A percentile compares a stretch with the other conserved stretches of the same genome.
These are phyloP conservation scores for Sceloporus tristichus DNA, from an alignment of 2,113 vertebrate genomes.

Conservation along the genomic window DNA sequence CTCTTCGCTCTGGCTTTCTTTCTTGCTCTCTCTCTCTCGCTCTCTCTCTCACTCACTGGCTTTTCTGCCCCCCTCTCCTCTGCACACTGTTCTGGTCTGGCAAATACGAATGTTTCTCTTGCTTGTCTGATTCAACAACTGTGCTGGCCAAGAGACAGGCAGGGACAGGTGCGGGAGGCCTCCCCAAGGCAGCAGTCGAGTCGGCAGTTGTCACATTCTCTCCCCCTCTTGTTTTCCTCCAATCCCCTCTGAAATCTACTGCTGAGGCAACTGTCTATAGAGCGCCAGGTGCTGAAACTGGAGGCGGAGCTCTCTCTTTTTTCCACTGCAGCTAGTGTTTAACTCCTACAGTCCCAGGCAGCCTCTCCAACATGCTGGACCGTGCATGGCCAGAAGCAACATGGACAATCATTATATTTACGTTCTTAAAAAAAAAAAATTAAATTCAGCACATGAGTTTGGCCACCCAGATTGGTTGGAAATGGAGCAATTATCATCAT, in stretches of 20 bases:
- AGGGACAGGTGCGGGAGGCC: constrained; percentile 92
- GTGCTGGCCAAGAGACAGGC: constrained; percentile 87
- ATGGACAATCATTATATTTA: not conserved
- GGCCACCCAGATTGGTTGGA: rapidly evolving
- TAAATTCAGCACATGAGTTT: rapidly evolving
- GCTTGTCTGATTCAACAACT: constrained; percentile 84
- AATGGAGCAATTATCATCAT: too few relatives aligned
- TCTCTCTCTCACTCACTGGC: not conserved
- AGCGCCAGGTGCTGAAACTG: constrained; percentile 85
- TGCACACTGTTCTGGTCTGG: constrained; percentile 76
- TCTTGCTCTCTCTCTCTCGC: not conserved
- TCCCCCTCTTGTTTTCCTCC: constrained; percentile 77
- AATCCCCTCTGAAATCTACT: constrained; percentile 84
- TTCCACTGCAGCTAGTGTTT: constrained; percentile 83
- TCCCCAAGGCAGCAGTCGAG: constrained; percentile 85
- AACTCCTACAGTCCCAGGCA: constrained; percentile 78
- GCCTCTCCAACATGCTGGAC: not conserved
- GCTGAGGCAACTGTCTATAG: constrained; percentile 79
- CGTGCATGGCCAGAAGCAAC: not conserved
- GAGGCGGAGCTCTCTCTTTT: constrained; percentile 80
- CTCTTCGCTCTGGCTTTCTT: too few relatives aligned
- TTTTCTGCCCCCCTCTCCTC: not conserved
- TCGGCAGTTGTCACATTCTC: constrained; percentile 92
- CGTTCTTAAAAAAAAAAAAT: too few relatives aligned
- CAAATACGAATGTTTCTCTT: constrained; percentile 78